Evolutionary conservation across 2,888 invertebrate genomes (phyloP).

Genomic region (Brachyopa scutellaris): DNA sequence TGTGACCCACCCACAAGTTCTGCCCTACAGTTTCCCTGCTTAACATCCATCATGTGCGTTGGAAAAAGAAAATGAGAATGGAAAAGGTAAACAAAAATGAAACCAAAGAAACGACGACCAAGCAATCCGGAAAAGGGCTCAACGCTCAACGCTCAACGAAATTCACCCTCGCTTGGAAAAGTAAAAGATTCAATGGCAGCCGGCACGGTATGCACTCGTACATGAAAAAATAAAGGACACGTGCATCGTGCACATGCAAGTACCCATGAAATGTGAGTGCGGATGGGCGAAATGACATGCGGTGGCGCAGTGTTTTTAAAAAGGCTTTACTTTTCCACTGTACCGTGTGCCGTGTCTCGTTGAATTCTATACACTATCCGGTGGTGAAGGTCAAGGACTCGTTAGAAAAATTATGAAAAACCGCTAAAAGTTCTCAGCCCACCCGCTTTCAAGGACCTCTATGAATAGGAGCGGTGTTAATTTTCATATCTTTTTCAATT

Average conservation of each 20-base stretch:
- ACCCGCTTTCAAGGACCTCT: conserved; percentile 20
- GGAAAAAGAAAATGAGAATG: conserved; percentile 36
- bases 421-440: conserved; percentile 10
- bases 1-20: conserved; percentile 25
- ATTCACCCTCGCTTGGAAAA: too few relatives aligned
- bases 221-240: conserved; percentile 44
- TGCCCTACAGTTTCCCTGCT: conserved; percentile 50
- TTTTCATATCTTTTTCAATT: background rate
- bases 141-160: conserved; percentile 1
- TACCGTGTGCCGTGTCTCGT: background rate
- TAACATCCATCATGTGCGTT: conserved; percentile 43
- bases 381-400: conserved; percentile 52
- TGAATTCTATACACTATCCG: conserved; percentile 15
- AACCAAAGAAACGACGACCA: background rate
- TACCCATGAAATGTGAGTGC: conserved; percentile 29
- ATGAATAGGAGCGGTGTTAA: too few relatives aligned
- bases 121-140: conserved; percentile 34
- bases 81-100: conserved; percentile 25
- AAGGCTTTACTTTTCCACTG: background rate
- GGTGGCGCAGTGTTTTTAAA: background rate
- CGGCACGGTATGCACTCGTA: conserved; percentile 4
- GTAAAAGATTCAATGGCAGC: conserved; percentile 19
- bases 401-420: background rate
- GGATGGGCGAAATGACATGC: conserved; percentile 2
- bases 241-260: conserved; percentile 26